Evolutionary conservation across 2,797 vertebrate genomes (phyloP), one percentile per base, ranked within the genome.

Genomic region (Kryptolebias ocellatus): DNA sequence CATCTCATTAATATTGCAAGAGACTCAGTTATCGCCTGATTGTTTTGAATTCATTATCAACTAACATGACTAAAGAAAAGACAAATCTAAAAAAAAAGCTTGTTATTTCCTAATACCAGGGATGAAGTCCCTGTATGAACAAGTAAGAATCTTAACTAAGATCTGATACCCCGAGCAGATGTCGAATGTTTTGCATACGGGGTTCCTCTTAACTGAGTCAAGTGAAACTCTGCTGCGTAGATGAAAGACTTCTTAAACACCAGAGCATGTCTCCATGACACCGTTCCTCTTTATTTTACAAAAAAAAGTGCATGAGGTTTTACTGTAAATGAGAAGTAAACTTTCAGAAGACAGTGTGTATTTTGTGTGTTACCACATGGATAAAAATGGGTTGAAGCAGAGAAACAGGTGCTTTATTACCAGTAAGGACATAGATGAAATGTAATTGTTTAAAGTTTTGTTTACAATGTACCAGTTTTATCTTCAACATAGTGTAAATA

Each of bases 221-320:
- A 65, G 11, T 9, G 54, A 66, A 31, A 55, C 17, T 50, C 34
- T 55, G 28, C 52, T 60, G 15, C 4, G 50, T 37, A 10, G 0
- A 34, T 61, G 70, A 7, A 1, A 17, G 44, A 27, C 8, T 11
- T 37, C 18, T 42, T 45, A 42, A 55, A n/a, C 31, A 44, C 8
- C 42, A 12, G 46, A 9, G 8, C 49, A 72, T 37, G 11, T 15
- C 18, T 50, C 10, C 9, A 39, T 15, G 17, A 60, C 49, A 9
- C 24, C 49, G 34, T 81, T 83, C 69, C 53, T 64, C 68, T 81
- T 84, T 78, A 50, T 24, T 42, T 14, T 20, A 3, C 49, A 27
- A 14, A 59, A 14, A 10, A 4, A 49, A 24, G 20, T 24, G 20
- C 9, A 15, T 12, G 20, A 53, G 3, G 7, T 28, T 53, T 64